Base-by-base conservation (phyloP, 1,140 invertebrate species). In the Drosophila azteca region DNA sequence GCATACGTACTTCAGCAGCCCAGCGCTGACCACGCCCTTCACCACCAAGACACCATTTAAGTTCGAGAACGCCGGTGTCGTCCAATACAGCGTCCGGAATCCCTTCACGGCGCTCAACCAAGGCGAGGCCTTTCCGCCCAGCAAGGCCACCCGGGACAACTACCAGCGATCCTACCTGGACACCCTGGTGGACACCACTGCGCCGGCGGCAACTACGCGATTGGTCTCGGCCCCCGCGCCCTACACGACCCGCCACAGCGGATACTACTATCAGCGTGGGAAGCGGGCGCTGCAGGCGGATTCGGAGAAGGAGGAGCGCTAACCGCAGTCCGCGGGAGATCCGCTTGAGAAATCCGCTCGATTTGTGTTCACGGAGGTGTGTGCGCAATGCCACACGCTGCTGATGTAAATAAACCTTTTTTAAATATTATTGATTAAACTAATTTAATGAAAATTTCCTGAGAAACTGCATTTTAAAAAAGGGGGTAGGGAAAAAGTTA, bases 61-160 rank as follows among this genome's bases (percentile, higher is more conserved):
- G 11, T 91, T 71, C n/a, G 87, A 90, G 58, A 55, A 46, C 6
- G 55, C 77, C 2, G 90, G 90, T 2, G 43, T 91, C 1, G 61
- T 82, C 6, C 81, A 91, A 20, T 87, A 87, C 22, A 54, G 72
- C 0, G 8, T 71, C 4, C 76, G 80, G 7, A 90, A 91, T 67
- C 90, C 90, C 0, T 92, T 91, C 11, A 91, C 88, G 0, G 84
- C 82, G 2, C 74, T 92, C 0, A 92, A 92, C 57, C 84, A 84
- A 29, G 90, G 90, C 13, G 90, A 91, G 57, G 72, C 83, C 8
- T 91, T 91, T 8, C 87, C 87, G 29, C 87, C 90, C 41, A 77
- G 57, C 62, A 91, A 91, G 54, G 84, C 79, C 17, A 74, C 66
- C 6, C 50, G 90, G 53, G 77, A 90, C 17, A 85, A 53, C 45